Percentiles rank a stretch among this genome's conserved stretches.
These are phyloP conservation scores for Macrotus californicus DNA, from an alignment of 2,113 vertebrate species.

Conservation along the genomic window DNA sequence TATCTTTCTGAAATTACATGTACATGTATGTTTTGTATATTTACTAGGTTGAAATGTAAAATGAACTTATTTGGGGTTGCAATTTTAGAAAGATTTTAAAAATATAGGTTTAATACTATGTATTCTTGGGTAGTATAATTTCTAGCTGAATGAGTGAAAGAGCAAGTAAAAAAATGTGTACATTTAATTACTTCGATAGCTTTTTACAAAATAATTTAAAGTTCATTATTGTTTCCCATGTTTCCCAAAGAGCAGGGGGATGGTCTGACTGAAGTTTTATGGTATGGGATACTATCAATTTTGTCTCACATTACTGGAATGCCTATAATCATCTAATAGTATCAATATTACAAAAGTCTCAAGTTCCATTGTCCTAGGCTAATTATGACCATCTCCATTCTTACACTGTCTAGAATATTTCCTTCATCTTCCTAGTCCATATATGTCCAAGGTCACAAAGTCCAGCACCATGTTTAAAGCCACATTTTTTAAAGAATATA, in stretches of 20 bases:
- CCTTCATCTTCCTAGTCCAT: neutral
- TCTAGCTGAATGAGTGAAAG: neutral
- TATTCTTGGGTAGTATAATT: neutral
- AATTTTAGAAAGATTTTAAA: neutral
- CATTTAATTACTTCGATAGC: neutral
- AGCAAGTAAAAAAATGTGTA: neutral
- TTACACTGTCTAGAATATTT: neutral
- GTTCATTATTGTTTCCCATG: slow-evolving; percentile 25
- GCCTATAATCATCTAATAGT: neutral
- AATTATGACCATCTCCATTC: neutral
- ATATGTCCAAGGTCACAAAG: neutral
- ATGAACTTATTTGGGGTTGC: neutral
- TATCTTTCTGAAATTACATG: neutral
- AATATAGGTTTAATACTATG: neutral
- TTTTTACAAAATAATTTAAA: slow-evolving; percentile 28
- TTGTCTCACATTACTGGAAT: slow-evolving; percentile 11
- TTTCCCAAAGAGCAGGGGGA: neutral
- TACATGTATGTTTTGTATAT: neutral
- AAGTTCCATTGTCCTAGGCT: neutral
- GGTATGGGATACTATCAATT: neutral
- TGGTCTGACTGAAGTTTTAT: neutral
- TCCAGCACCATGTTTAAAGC: neutral
- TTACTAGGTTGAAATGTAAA: neutral
- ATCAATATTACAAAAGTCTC: neutral
- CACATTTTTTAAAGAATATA: neutral